Percentiles rank a stretch among this genome's conserved stretches.
phyloP scores from a whole-genome alignment of 2,888 invertebrate genomes.

The Marasmarcha lunaedactyla region DNA sequence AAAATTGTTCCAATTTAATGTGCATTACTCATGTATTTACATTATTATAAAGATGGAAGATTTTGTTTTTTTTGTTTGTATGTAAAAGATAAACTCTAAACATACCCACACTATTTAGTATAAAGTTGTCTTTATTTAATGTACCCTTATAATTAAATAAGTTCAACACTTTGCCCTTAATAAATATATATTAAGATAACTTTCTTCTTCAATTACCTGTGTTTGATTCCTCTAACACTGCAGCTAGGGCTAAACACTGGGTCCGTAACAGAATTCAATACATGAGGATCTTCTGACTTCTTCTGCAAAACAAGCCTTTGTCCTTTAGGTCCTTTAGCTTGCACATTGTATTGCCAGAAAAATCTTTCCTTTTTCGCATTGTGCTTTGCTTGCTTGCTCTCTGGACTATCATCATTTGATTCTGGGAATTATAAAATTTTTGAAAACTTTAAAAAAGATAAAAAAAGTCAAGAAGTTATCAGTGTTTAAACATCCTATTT shows the following conservation, averaged over 20 bases:
- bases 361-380: conserved; percentile 82
- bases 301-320: conserved; percentile 87
- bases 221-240: conserved; percentile 89
- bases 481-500: too few species aligned
- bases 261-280: conserved; percentile 90
- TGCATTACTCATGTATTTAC: too few species aligned
- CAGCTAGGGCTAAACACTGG: conserved; percentile 96
- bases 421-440: conserved; percentile 44
- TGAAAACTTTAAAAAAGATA: not conserved
- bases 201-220: conserved; percentile 82
- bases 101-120: too few species aligned
- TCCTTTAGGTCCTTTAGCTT: conserved; percentile 97
- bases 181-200: too few species aligned
- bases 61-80: too few species aligned
- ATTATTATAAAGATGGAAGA: too few species aligned
- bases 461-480: not conserved
- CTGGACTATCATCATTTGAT: conserved; percentile 74
- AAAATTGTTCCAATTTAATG: too few species aligned
- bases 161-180: too few species aligned
- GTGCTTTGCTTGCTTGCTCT: conserved; percentile 47
- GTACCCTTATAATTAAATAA: too few species aligned
- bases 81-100: too few species aligned
- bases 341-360: conserved; percentile 99
- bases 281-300: conserved; percentile 91
- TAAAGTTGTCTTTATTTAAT: too few species aligned